These are phyloP conservation scores for Creontiades dilutus DNA, from an alignment of 2,888 invertebrate genomes.

Conservation along the genomic window DNA sequence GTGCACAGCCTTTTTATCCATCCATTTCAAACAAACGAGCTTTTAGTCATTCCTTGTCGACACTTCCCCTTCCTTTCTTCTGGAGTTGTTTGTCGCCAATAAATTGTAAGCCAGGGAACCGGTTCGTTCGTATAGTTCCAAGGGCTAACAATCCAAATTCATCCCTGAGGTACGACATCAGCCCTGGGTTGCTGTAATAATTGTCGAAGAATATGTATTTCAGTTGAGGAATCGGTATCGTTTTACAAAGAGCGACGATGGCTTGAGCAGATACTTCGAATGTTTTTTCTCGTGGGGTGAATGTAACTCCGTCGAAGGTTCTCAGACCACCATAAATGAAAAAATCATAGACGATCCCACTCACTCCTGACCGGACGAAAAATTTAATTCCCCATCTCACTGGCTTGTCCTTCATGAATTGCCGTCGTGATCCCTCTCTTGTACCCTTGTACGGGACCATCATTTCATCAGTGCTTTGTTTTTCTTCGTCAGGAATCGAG, in stretches of 20 bases:
- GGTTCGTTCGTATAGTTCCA: conserved; percentile 45
- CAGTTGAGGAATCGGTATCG: neutral
- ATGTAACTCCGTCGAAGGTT: neutral
- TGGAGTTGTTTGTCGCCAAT: too few species aligned
- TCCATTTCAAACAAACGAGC: too few species aligned
- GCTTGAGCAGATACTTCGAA: conserved; percentile 40
- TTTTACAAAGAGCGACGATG: neutral
- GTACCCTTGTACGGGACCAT: too few species aligned
- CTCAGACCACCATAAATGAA: conserved; percentile 8
- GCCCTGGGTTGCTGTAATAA: neutral
- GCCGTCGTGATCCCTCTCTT: too few species aligned
- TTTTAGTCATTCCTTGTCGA: too few species aligned
- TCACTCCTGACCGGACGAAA: conserved; percentile 17
- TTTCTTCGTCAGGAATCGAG: too few species aligned
- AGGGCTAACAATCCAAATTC: neutral
- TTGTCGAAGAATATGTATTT: conserved; percentile 25
- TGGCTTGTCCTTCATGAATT: too few species aligned
- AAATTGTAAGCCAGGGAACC: conserved; percentile 67
- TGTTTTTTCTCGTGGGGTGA: neutral
- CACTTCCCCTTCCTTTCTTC: too few species aligned
- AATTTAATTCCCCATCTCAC: conserved; percentile 45
- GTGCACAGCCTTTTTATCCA: too few species aligned
- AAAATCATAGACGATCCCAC: conserved; percentile 27
- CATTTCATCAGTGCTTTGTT: too few species aligned
- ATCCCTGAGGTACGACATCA: conserved; percentile 29